A percentile compares a stretch with the other conserved stretches of the same genome.
Conservation (phyloP, 1,140 invertebrate genomes). For the Heterodera schachtii region DNA sequence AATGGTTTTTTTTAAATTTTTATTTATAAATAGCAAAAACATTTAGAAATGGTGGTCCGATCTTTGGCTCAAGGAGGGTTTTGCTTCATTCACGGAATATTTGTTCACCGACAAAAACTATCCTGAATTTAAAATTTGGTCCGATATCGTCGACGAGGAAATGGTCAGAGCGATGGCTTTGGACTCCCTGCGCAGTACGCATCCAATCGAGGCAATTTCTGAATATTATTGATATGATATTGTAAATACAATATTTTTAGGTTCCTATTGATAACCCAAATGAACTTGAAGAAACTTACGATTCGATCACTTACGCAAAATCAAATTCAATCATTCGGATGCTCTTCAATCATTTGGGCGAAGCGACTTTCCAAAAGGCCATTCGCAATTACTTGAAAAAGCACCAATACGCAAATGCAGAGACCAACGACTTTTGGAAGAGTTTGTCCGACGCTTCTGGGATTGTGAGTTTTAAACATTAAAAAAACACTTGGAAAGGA, state of each 20-base stretch:
- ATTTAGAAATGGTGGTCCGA: slow-evolving; percentile 70
- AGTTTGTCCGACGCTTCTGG: slow-evolving; percentile 84
- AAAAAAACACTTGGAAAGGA: too few relatives aligned
- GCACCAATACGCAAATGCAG: slow-evolving; percentile 86
- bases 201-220: slow-evolving; percentile 51
- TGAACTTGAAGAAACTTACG: slow-evolving; percentile 60
- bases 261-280: slow-evolving; percentile 65
- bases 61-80: slow-evolving; percentile 67
- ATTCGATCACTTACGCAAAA: slow-evolving; percentile 70
- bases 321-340: slow-evolving; percentile 85
- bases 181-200: slow-evolving; percentile 45
- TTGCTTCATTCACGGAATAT: slow-evolving; percentile 68
- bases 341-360: slow-evolving; percentile 92
- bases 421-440: slow-evolving; percentile 90
- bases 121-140: slow-evolving; percentile 70
- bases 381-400: slow-evolving; percentile 88
- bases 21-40: slow-evolving; percentile 1
- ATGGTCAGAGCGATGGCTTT: slow-evolving; percentile 32
- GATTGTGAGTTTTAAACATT: slow-evolving; percentile 68
- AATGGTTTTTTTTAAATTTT: slow-evolving; percentile 47
- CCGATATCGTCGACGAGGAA: slow-evolving; percentile 74
- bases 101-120: slow-evolving; percentile 69
- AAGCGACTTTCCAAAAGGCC: slow-evolving; percentile 85
- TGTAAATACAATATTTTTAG: slow-evolving; percentile 44
- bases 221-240: neutral